Conservation (phyloP, 2,888 invertebrate species). For the Lucinisca nassula region DNA sequence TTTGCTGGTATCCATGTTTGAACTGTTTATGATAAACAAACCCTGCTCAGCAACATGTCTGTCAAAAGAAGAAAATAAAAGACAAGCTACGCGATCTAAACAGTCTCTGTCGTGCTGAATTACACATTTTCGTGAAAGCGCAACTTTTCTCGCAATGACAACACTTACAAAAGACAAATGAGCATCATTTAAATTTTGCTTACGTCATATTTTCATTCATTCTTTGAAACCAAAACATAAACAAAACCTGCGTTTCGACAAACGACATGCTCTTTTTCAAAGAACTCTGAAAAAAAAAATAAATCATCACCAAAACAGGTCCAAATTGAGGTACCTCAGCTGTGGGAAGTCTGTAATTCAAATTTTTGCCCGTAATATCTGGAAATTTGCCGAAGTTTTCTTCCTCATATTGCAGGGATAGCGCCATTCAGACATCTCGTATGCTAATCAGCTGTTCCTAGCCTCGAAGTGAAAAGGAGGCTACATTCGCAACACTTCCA, state of each 20-base stretch:
- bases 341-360: too few relatives aligned
- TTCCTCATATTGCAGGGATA: slow-evolving; percentile 36
- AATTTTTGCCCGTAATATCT: too few relatives aligned
- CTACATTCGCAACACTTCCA: too few relatives aligned
- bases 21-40: neutral
- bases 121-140: too few relatives aligned
- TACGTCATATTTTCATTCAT: slow-evolving; percentile 62
- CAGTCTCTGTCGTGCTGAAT: too few relatives aligned
- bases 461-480: neutral
- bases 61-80: too few relatives aligned
- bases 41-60: neutral
- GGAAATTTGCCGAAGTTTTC: slow-evolving; percentile 34
- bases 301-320: neutral
- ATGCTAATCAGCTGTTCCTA: slow-evolving; percentile 78
- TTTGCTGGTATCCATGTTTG: neutral
- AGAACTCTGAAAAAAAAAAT: too few relatives aligned
- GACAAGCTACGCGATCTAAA: too few relatives aligned
- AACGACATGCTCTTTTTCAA: slow-evolving; percentile 37
- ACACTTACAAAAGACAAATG: too few relatives aligned
- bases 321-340: neutral
- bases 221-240: slow-evolving; percentile 59
- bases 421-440: slow-evolving; percentile 70
- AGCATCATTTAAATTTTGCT: slow-evolving; percentile 24
- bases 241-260: slow-evolving; percentile 46
- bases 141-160: too few relatives aligned